Percentiles rank a stretch among this genome's conserved stretches.
phyloP scores from a whole-genome alignment of 2,888 invertebrate genomes.

The Amphipyra berbera region DNA sequence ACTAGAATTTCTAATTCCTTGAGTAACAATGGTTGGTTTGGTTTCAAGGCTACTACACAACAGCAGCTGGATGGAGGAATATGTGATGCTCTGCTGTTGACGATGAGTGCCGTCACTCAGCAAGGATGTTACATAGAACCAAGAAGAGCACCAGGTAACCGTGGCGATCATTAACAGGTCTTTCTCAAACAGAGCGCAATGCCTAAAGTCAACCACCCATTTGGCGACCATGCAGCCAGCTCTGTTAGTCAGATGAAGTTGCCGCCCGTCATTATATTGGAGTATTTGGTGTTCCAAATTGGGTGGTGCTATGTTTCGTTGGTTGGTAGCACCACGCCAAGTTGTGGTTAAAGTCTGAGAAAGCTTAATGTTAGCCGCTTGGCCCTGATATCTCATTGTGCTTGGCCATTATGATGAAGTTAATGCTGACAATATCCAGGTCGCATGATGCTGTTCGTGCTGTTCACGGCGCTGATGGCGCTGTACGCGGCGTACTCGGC shows the following conservation, averaged over 20 bases:
- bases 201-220: too few relatives aligned
- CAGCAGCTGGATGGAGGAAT: constrained; percentile 71
- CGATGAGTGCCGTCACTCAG: constrained; percentile 89
- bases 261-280: too few relatives aligned
- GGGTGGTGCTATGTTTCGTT: too few relatives aligned
- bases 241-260: too few relatives aligned
- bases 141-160: constrained; percentile 70
- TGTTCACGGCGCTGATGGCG: constrained; percentile 83
- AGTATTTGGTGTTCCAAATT: too few relatives aligned
- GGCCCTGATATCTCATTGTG: not conserved
- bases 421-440: constrained; percentile 59
- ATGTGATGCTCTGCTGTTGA: constrained; percentile 84
- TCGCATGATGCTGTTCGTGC: constrained; percentile 72
- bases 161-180: not conserved
- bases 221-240: too few relatives aligned
- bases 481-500: constrained; percentile 92
- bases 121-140: constrained; percentile 89
- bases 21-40: not conserved
- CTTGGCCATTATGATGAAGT: not conserved
- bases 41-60: constrained; percentile 63
- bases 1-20: too few relatives aligned
- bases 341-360: too few relatives aligned
- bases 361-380: too few relatives aligned
- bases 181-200: too few relatives aligned
- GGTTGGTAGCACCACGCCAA: too few relatives aligned